A percentile compares a stretch with the other conserved stretches of the same genome.
phyloP scores from a whole-genome alignment of 2,888 invertebrate genomes.

The Drosophila demipolita region DNA sequence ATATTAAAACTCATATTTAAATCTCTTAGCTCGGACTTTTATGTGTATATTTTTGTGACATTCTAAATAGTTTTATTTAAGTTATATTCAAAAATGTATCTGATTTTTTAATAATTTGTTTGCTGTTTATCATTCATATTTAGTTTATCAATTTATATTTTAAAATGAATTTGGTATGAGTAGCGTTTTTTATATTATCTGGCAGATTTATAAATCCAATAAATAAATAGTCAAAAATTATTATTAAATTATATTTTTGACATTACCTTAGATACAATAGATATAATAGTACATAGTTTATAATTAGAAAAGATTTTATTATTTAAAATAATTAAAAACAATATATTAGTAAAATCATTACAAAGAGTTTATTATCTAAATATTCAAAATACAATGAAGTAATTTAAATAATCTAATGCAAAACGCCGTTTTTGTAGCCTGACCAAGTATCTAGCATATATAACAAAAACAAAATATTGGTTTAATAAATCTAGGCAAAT shows the following conservation, averaged over 20 bases:
- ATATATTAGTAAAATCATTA: neutral
- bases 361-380: neutral
- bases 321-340: neutral
- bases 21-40: neutral
- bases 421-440: neutral
- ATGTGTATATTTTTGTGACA: fast-evolving
- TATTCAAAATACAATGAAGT: neutral
- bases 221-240: neutral
- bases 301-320: neutral
- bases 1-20: neutral
- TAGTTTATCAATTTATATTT: neutral
- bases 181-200: neutral
- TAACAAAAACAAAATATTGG: neutral
- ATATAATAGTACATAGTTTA: neutral
- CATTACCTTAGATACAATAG: neutral
- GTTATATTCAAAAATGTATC: neutral
- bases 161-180: neutral
- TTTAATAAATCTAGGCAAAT: neutral
- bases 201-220: neutral
- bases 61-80: neutral
- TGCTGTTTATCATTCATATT: neutral
- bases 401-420: neutral
- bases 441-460: neutral
- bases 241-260: neutral
- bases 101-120: neutral